Conservation (phyloP, 2,888 invertebrate species). For the Sericinus montela region DNA sequence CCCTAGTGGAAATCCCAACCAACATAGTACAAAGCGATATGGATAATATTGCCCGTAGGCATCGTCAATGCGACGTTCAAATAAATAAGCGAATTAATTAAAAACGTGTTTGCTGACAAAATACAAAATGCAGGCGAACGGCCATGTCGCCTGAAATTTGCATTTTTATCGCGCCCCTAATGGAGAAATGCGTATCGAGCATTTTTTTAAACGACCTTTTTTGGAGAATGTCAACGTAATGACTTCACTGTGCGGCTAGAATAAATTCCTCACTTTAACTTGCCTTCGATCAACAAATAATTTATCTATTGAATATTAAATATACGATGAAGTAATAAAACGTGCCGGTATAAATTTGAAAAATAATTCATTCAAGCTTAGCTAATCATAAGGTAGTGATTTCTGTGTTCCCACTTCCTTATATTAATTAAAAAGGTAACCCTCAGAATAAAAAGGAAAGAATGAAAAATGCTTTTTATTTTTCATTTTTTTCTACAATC, state of each 20-base stretch:
- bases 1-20: conserved; percentile 13
- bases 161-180: conserved; percentile 36
- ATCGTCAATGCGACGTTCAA: conserved; percentile 31
- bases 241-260: conserved; percentile 15
- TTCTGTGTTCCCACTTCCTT: no score
- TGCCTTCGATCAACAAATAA: conserved; percentile 9
- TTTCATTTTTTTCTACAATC: no score
- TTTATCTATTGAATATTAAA: conserved; percentile 3
- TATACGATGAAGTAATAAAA: neutral
- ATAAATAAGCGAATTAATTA: conserved; percentile 67
- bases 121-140: conserved; percentile 38
- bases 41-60: conserved; percentile 26
- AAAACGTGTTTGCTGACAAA: conserved; percentile 61
- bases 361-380: no score
- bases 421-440: no score
- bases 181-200: conserved; percentile 34
- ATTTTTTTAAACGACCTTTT: conserved; percentile 21
- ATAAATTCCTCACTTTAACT: conserved; percentile 13
- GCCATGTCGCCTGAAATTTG: conserved; percentile 30
- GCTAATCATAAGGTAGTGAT: no score
- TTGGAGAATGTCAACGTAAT: conserved; percentile 15
- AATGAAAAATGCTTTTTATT: no score
- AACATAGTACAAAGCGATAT: conserved; percentile 19
- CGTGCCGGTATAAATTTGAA: no score
- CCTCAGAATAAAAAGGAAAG: no score